Base-by-base conservation (phyloP, 1,140 invertebrate species). In the Ruditapes philippinarum region DNA sequence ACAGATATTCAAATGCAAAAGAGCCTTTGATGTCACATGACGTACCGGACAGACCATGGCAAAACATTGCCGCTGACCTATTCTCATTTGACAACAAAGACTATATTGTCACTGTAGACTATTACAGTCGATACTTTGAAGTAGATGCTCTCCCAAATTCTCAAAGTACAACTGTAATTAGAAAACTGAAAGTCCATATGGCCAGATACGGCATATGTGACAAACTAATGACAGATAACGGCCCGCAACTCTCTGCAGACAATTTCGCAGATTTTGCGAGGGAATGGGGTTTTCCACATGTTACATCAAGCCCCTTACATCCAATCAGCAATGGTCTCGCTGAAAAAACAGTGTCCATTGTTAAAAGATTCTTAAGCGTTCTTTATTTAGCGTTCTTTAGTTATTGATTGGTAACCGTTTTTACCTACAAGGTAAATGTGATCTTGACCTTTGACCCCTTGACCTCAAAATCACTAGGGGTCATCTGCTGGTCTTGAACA, bases 271-370 rank as follows among this genome's bases (percentile, higher is more conserved):
- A 57, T 33, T 80, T 60, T 80, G 76, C 51, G 19, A 80, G 36
- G 31, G n/a, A 54, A 28, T 80, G 76, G 76, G 45, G 51, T 0
- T 80, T 54, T 80, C 28, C 31, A 36, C 45, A 80, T 36, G 17
- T 17, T 9, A 51, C 11, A 0, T 80, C 76, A 80, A 31, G 1
- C 2, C 76, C 76, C 1, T 57, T 1, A 11, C 40, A 80, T 60
- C 9, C 45, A 17, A 22, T 11, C 3, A 25, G 25, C n/a, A 80
- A 80, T 80, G 49, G 45, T 11, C 36, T 80, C 31, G 3, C 38
- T 36, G 76, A 80, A 57, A 80, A 80, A 60, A 14, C 25, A 1
- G 76, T 80, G 11, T 33, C 45, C 14, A 80, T 57, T 80, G 76
- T 38, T 7, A 80, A 54, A 57, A 28, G 76, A 22, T 19, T 54